Base-by-base conservation (phyloP, 1,140 invertebrate species). In the Rhopalosiphum maidis region DNA sequence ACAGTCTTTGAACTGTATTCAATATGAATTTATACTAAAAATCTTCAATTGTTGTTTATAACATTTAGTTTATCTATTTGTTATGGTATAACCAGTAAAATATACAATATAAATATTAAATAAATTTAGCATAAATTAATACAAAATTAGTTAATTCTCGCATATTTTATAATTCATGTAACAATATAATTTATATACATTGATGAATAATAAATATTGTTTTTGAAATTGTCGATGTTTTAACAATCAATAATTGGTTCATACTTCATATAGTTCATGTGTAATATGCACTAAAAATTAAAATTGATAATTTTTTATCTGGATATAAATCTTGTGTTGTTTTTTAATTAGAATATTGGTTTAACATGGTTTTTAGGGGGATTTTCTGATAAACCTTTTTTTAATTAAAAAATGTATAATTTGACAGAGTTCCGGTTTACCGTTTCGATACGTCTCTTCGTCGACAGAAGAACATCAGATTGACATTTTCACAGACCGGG, bases 321-420 rank as follows among this genome's bases (percentile, higher is more conserved):
- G 60, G 23, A n/a, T 77, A 25, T 86, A 86, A 77, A 86, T 48
- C 85, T 51, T 23, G 48, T 89, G 48, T 89, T 89, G 35, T 89
- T 90, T 41, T 90, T 89, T 89, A 89, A 60, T 90, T 90, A 90
- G 37, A 90, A 90, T 90, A 55, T 43, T 51, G 87, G n/a, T 35
- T 35, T 37, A 89, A 89, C 48, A 54, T 55, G 48, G 37, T 54
- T 37, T 89, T 89, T 23, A 35, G 30, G 1, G 1, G 25, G 23
- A 41, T 68, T 90, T 90, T 90, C 37, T 25, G 37, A 60, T n/a
- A 37, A 23, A 68, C 54, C 89, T 68, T 90, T 90, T 90, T 90
- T 90, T 90, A 68, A 90, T 68, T 90, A 68, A 90, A 90, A 90
- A 90, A 21, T 43, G 54, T 90, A 60, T 90, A 68, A 90, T 90